These are phyloP conservation scores for Epinephelus lanceolatus DNA, from an alignment of 2,113 vertebrate species.

Conservation along the genomic window DNA sequence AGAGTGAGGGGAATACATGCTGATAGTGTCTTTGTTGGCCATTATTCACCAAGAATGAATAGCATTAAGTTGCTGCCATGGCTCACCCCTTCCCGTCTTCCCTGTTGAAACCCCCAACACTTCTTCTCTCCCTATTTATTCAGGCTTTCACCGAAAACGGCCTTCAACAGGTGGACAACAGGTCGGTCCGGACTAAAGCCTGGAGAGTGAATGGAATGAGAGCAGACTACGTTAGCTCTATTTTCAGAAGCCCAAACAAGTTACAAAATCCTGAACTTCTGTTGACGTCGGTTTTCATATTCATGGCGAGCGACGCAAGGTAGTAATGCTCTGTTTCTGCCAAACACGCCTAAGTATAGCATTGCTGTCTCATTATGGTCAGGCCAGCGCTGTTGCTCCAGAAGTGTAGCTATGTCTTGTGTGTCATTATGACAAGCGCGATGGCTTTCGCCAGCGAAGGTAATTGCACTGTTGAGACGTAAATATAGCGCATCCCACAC, in stretches of 20 bases:
- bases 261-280: conserved; percentile 58
- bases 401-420: conserved; percentile 61
- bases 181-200: conserved; percentile 28
- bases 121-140: conserved; percentile 43
- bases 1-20: conserved; percentile 65
- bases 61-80: conserved; percentile 63
- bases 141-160: conserved; percentile 61
- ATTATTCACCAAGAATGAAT: conserved; percentile 71
- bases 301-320: conserved; percentile 60
- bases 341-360: conserved; percentile 76
- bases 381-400: conserved; percentile 54
- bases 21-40: conserved; percentile 73
- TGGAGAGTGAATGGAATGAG: neutral
- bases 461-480: conserved; percentile 76
- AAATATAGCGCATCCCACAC: conserved; percentile 72
- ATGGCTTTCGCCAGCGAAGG: conserved; percentile 71
- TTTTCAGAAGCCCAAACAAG: conserved; percentile 53
- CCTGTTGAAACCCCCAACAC: conserved; percentile 17
- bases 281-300: conserved; percentile 57
- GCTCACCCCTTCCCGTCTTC: conserved; percentile 42
- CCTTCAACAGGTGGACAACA: conserved; percentile 65
- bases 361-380: conserved; percentile 81
- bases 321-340: conserved; percentile 73
- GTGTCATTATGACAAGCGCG: conserved; percentile 73
- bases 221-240: conserved; percentile 13